Percentiles rank a stretch among this genome's conserved stretches.
phyloP scores from a whole-genome alignment of 2,888 invertebrate species.

The Pheosia tremula region DNA sequence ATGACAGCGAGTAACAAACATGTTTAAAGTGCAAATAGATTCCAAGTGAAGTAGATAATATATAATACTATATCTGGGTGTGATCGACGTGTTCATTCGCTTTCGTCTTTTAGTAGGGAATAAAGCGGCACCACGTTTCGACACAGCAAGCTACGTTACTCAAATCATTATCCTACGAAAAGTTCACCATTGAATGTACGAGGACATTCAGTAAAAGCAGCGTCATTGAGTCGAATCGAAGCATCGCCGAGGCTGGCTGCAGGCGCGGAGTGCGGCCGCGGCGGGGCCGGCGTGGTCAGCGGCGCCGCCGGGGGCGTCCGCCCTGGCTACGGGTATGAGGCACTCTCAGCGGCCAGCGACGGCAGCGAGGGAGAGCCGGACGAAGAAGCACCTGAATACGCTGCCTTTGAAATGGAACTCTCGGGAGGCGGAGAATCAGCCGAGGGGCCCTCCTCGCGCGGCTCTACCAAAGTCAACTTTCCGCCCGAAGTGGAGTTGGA shows the following conservation, averaged over 20 bases:
- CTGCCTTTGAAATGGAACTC: conserved; percentile 75
- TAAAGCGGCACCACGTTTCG: conserved; percentile 79
- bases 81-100: conserved; percentile 14
- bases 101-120: conserved; percentile 32
- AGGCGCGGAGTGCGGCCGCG: conserved; percentile 63
- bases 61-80: not conserved
- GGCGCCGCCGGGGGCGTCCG: conserved; percentile 70
- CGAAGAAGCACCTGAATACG: conserved; percentile 72
- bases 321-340: conserved; percentile 80
- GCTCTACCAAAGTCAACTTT: conserved; percentile 87
- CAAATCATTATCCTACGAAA: conserved; percentile 69
- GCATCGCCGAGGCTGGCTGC: conserved; percentile 71
- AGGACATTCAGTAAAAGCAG: conserved; percentile 69
- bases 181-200: conserved; percentile 69
- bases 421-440: conserved; percentile 73
- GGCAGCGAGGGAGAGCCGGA: conserved; percentile 76
- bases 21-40: conserved; percentile 28
- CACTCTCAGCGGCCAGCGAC: conserved; percentile 79
- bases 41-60: conserved; percentile 25
- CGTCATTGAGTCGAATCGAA: conserved; percentile 79
- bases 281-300: conserved; percentile 57
- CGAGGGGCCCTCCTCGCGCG: conserved; percentile 74
- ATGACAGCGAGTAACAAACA: conserved; percentile 17
- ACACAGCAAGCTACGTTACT: conserved; percentile 79
- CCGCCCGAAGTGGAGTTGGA: conserved; percentile 83